Base-by-base conservation (phyloP, 2,797 vertebrate genomes). In the Bradypodion ventrale region DNA sequence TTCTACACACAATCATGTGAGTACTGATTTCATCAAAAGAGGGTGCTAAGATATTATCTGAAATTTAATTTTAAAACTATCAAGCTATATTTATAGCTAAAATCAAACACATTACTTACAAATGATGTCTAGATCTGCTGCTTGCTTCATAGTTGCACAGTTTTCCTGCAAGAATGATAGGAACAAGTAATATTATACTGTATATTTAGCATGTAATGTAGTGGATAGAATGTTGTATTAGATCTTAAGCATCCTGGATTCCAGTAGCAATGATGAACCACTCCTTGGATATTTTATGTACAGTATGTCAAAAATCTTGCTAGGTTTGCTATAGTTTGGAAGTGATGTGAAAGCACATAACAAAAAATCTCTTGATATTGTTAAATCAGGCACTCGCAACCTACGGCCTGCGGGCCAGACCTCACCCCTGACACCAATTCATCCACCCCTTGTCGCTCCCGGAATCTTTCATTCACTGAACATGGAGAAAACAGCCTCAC, bases 51-150 rank as follows among this genome's bases (percentile, higher is more conserved):
- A 23, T 25, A 4, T 52, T 65, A 74, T 32, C 27, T 44, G 37
- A 83, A 76, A 80, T 42, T n/a, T n/a, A n/a, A n/a, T n/a, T n/a
- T n/a, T n/a, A n/a, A n/a, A n/a, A n/a, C n/a, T n/a, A n/a, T n/a
- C n/a, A n/a, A n/a, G 52, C 2, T 21, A 56, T 16, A 32, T 25
- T 29, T 44, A 76, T 52, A 21, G 75, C 8, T 56, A 65, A 72
- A 0, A 42, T 1, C 0, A 13, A 40, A 85, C 63, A 52, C 16
- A 81, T 78, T 86, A 98, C 98, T 98, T 95, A 99, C 99, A 97
- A 60, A 96, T 92, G 85, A 99, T 96, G 86, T 99, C 98, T 44
- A 99, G 94, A 78, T 96, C 93, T 74, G 97, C 96, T 70, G 97
- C 94, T 9, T 98, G 96, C 87, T 96, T 96, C 37, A 97, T 44